Base-by-base conservation (phyloP, 1,140 invertebrate genomes). In the Phthorimaea operculella region DNA sequence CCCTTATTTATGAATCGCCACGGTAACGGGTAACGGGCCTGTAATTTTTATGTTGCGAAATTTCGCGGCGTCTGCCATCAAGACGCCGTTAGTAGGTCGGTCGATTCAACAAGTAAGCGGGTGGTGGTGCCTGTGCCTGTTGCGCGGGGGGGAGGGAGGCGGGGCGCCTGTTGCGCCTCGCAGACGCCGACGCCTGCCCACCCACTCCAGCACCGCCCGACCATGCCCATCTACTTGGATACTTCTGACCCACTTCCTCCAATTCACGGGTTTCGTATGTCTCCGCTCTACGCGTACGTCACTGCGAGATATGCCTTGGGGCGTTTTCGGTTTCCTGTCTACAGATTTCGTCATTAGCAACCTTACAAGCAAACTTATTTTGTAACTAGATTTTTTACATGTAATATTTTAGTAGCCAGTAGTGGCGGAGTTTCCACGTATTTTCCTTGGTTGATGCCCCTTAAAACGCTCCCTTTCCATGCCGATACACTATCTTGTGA, bases 61-160 rank as follows among this genome's bases (percentile, higher is more conserved):
- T 16, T 47, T 47, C 14, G 15, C 36, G 14, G 39, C 14, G 44
- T 47, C 44, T 47, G 11, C 11, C 66, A 68, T 73, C 73, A 75
- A 74, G 63, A 70, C 74, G 69, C 71, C 74, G 73, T 84, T 84
- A 82, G 76, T 82, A 84, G 81, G 79, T 84, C 79, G 79, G 78
- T 84, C 79, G 77, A 82, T 84, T 82, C 81, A 84, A 84, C 81
- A 84, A 82, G 79, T 80, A 74, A 71, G 73, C 70, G 71, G 71
- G 74, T 70, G 57, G 70, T 66, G 70, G 72, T 50, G 33, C 11
- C 45, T 47, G 50, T 65, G 77, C 79, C 78, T 80, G 80, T 81
- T 83, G 21, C 21, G 80, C 76, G 70, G 70, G 68, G 52, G 48
- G 52, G 62, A 14, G 48, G 55, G 60, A 63, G 70, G 70, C 64